phyloP scores from a whole-genome alignment of 2,113 vertebrate species.

The Colaptes auratus region DNA sequence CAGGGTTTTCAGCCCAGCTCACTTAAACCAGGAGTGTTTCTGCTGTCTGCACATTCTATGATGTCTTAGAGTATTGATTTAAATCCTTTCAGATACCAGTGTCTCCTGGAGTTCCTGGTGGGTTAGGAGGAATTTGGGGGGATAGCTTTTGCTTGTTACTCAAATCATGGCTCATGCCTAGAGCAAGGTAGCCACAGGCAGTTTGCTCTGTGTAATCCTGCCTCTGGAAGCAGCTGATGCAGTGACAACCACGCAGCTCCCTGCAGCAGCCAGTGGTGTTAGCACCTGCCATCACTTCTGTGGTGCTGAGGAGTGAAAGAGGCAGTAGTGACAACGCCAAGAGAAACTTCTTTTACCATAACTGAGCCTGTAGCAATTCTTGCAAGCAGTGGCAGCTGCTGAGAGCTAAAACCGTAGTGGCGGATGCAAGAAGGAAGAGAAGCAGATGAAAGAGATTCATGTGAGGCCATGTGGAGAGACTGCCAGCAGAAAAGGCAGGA shows the following conservation, averaged over 20 bases:
- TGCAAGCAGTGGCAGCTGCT: background rate
- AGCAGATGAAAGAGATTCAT: background rate
- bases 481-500: background rate
- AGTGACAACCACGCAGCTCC: background rate
- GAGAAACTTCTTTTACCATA: background rate
- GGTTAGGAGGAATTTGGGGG: background rate
- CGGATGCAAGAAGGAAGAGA: background rate
- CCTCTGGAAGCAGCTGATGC: background rate
- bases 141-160: background rate
- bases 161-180: background rate
- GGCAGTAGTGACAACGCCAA: background rate
- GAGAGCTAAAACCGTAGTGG: background rate
- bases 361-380: background rate
- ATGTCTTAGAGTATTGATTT: background rate
- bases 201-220: background rate
- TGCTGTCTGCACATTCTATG: background rate
- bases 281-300: conserved; percentile 8
- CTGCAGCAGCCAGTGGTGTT: background rate
- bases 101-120: background rate
- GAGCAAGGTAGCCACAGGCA: background rate
- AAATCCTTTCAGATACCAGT: background rate
- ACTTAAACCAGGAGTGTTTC: background rate
- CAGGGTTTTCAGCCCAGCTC: background rate
- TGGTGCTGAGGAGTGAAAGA: background rate
- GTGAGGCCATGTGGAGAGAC: background rate